Evolutionary conservation across 2,113 vertebrate species (phyloP).

Genomic region (Notiomystis cincta): DNA sequence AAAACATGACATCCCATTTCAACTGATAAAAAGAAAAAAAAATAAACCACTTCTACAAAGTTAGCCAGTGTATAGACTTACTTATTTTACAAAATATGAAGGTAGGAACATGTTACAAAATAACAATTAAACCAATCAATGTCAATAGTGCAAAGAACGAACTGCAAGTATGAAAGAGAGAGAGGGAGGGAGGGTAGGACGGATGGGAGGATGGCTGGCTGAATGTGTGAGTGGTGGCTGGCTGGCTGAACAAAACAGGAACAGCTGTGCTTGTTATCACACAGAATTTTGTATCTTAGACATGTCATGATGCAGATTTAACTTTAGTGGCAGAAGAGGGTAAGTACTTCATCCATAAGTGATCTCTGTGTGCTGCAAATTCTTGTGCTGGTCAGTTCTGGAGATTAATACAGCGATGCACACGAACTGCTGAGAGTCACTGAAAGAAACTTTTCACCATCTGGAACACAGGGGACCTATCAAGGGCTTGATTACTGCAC

Average conservation of each 20-base stretch:
- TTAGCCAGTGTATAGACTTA: slow-evolving; percentile 79
- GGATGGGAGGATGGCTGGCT: neutral
- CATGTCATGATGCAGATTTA: neutral
- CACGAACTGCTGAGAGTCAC: neutral
- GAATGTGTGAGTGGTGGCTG: neutral
- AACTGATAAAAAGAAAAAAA: slow-evolving; percentile 11
- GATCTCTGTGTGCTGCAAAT: neutral
- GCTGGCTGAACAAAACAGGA: neutral
- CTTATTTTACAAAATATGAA: slow-evolving; percentile 69
- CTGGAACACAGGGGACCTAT: neutral
- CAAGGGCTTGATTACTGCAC: neutral
- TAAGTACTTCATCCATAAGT: neutral
- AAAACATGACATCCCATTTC: slow-evolving; percentile 48
- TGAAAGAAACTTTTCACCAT: neutral
- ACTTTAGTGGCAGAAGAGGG: neutral
- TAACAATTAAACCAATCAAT: slow-evolving; percentile 26
- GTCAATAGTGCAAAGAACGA: slow-evolving; percentile 70
- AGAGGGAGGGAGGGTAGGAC: neutral
- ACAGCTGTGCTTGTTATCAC: neutral
- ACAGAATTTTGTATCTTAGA: neutral
- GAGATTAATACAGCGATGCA: neutral
- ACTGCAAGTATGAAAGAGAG: neutral
- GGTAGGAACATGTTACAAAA: slow-evolving; percentile 67
- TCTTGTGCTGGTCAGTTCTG: neutral
- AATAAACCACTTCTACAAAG: slow-evolving; percentile 30